Base-by-base conservation (phyloP, 2,113 vertebrate genomes). In the Phrynosoma platyrhinos region DNA sequence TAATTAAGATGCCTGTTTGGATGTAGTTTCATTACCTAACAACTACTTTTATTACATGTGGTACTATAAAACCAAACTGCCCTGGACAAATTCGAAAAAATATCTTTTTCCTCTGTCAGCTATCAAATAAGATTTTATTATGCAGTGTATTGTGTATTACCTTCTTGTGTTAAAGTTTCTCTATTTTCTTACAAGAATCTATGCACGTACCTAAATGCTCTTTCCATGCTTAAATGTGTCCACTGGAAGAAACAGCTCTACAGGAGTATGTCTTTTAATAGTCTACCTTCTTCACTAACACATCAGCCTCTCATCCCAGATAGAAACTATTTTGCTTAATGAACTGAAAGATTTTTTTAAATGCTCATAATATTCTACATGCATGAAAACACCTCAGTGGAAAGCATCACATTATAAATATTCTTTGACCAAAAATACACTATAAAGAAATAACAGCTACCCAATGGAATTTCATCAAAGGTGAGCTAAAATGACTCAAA, bases 1-100 rank as follows among this genome's bases (percentile, higher is more conserved):
- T 81, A 88, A 72, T 81, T 86, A 94, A 95, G 95, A 91, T 94
- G 80, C 52, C 66, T 79, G 55, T 93, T 92, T 85, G 32, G 66
- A 62, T 62, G 52, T 92, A 36, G 91, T 68, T 95, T 94, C 92
- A 88, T 87, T 25, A 86, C 7, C 71, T 21, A 91, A 91, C 91
- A 90, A 71, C 27, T 92, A 92, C 92, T 0, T 12, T 79, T 87
- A 90, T 30, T 55, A 87, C 79, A 88, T 32, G 0, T 4, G 53
- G 16, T 88, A 30, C 84, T 90, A 36, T 88, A 86, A 93, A 94
- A 84, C 53, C 64, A 92, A 84, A 52, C 78, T 87, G 40, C 92
- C 42, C 86, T 89, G 79, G 88, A 87, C 89, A 68, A 78, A 87
- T 94, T 95, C 93, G 53, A 82, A 27, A 47, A 76, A 55, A 87